phyloP scores from a whole-genome alignment of 2,113 vertebrate species.

The Lates calcarifer region DNA sequence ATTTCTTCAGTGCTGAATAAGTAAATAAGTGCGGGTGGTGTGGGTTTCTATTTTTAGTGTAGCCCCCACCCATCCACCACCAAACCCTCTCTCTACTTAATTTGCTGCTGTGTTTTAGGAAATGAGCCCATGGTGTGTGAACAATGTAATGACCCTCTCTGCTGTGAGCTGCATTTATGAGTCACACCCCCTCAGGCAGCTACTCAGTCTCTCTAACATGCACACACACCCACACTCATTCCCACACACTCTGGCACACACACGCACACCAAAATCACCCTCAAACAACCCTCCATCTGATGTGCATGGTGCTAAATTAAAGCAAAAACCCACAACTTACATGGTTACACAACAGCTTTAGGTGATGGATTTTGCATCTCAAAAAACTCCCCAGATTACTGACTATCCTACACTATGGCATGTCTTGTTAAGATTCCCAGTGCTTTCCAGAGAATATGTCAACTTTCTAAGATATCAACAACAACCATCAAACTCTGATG shows the following conservation, averaged over 20 bases:
- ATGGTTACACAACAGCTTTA: conserved; percentile 40
- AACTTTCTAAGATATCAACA: conserved; percentile 12
- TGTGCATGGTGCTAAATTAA: conserved; percentile 48
- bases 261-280: conserved; percentile 52
- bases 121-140: conserved; percentile 80
- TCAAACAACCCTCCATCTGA: conserved; percentile 24
- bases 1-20: conserved; percentile 57
- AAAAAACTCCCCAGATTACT: too few relatives aligned
- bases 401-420: not conserved
- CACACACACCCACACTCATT: conserved; percentile 37
- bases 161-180: conserved; percentile 79
- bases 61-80: not conserved
- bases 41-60: conserved; percentile 76
- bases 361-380: conserved; percentile 29
- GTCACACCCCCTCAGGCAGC: conserved; percentile 73
- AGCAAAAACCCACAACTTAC: conserved; percentile 30
- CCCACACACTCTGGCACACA: conserved; percentile 17
- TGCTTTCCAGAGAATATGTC: not conserved
- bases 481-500: not conserved
- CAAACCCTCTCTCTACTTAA: conserved; percentile 67
- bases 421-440: not conserved
- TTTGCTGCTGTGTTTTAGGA: conserved; percentile 82
- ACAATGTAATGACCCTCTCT: conserved; percentile 82
- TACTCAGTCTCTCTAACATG: conserved; percentile 43
- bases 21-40: conserved; percentile 68